These are phyloP conservation scores for Peromyscus attwateri DNA, from an alignment of 2,797 vertebrate genomes.

Conservation along the genomic window DNA sequence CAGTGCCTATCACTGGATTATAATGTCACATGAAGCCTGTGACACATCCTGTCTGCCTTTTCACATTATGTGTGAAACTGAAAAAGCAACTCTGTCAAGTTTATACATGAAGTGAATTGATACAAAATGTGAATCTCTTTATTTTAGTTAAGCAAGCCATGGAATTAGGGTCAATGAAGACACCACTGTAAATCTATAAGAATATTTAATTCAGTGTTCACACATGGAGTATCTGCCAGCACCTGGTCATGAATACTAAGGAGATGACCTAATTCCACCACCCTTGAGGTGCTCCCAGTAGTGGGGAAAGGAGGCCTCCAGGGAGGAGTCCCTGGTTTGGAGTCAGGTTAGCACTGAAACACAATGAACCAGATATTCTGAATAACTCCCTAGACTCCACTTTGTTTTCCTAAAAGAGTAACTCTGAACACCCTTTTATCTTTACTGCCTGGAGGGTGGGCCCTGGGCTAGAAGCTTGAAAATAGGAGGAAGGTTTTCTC, in stretches of 20 bases:
- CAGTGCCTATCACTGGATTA: slow-evolving; percentile 4
- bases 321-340: background rate
- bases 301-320: background rate
- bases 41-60: slow-evolving; percentile 24
- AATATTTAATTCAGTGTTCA: background rate
- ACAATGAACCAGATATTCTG: background rate
- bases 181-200: slow-evolving; percentile 7
- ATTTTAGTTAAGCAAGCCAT: slow-evolving; percentile 51
- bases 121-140: slow-evolving; percentile 63
- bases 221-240: background rate
- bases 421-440: background rate
- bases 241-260: background rate
- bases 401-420: background rate
- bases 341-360: background rate
- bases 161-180: slow-evolving; percentile 30
- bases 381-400: background rate
- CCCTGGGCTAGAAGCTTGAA: background rate
- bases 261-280: background rate
- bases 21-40: slow-evolving; percentile 32
- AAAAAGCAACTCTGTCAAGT: slow-evolving; percentile 51
- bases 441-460: background rate
- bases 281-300: background rate
- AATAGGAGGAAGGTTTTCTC: background rate
- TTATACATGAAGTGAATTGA: slow-evolving; percentile 36
- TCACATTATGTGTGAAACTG: slow-evolving; percentile 42